These are phyloP conservation scores for Penaeus indicus DNA, from an alignment of 1,140 invertebrate species.

Conservation along the genomic window DNA sequence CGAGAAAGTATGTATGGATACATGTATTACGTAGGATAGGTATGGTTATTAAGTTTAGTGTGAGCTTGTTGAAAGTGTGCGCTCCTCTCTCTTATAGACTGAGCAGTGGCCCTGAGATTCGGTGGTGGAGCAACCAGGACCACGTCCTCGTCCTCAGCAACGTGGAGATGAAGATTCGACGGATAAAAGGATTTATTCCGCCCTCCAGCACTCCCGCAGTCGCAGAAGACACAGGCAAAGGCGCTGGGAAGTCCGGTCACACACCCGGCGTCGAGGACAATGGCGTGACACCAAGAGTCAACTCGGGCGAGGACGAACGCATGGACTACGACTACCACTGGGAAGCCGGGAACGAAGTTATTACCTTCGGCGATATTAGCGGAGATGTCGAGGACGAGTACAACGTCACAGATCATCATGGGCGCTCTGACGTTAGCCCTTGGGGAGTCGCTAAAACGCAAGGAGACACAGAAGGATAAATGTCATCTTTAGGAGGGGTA, in stretches of 20 bases:
- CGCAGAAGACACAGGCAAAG: not conserved
- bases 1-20: too few relatives aligned
- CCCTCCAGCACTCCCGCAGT: not conserved
- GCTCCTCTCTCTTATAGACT: not conserved
- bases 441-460: not conserved
- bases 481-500: too few relatives aligned
- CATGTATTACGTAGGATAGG: too few relatives aligned
- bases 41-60: too few relatives aligned
- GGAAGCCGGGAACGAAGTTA: not conserved
- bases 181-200: too few relatives aligned
- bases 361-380: not conserved
- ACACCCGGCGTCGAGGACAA: not conserved
- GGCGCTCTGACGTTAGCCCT: not conserved
- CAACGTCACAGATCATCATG: not conserved
- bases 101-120: slow-evolving; percentile 35
- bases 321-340: not conserved
- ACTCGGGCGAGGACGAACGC: not conserved
- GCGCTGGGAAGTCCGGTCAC: not conserved
- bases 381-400: slow-evolving; percentile 10
- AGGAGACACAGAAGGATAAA: too few relatives aligned
- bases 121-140: slow-evolving; percentile 49
- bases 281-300: not conserved
- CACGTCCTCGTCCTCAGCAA: slow-evolving; percentile 38
- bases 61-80: too few relatives aligned
- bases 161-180: slow-evolving; percentile 51